phyloP scores from a whole-genome alignment of 2,888 invertebrate genomes.

The Rhopalosiphum nymphaeae region DNA sequence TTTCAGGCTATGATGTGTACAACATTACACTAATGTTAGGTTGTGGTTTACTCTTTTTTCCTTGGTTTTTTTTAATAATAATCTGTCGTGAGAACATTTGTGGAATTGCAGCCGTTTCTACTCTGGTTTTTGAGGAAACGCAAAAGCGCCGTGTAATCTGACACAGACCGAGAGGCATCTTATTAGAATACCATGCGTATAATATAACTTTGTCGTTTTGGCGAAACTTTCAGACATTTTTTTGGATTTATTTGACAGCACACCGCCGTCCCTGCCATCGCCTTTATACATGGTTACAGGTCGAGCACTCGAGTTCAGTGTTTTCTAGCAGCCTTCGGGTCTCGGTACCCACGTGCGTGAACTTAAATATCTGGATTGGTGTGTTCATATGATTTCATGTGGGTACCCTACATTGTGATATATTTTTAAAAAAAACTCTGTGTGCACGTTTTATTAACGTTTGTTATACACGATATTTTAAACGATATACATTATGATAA shows the following conservation, averaged over 20 bases:
- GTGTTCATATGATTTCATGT: neutral
- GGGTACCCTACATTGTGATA: neutral
- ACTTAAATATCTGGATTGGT: neutral
- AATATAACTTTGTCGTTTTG: neutral
- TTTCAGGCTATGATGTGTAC: neutral
- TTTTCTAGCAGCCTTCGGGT: neutral
- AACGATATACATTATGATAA: constrained; percentile 9
- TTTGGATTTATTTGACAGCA: neutral
- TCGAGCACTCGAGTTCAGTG: neutral
- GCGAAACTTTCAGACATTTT: neutral
- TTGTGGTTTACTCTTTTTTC: neutral
- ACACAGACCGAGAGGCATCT: neutral
- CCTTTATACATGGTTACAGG: neutral
- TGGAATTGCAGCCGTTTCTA: neutral
- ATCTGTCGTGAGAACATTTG: neutral
- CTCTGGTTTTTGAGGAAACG: neutral
- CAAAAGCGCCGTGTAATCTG: neutral
- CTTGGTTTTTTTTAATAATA: neutral
- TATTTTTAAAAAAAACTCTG: neutral
- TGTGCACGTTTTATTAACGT: neutral
- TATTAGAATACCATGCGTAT: neutral
- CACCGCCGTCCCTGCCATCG: neutral
- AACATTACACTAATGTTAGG: neutral
- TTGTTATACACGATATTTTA: neutral
- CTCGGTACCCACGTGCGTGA: neutral